These are phyloP conservation scores for Synanthedon andrenaeformis DNA, from an alignment of 2,888 invertebrate species.

Conservation along the genomic window DNA sequence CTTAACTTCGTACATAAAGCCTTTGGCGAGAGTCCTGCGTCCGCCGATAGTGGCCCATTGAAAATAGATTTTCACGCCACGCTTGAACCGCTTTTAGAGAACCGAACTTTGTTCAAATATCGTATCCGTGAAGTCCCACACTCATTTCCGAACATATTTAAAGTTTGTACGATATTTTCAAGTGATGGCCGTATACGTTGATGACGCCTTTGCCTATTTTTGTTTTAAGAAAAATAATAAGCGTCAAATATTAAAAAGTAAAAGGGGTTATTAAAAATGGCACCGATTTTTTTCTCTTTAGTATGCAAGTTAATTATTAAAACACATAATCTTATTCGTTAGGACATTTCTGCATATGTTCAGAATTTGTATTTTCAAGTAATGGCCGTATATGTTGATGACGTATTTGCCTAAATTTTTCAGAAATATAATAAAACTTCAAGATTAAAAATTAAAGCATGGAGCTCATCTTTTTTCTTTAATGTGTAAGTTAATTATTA, in stretches of 20 bases:
- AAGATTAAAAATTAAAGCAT: no score
- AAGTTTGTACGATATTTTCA: background rate
- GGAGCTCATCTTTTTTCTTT: no score
- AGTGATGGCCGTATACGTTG: background rate
- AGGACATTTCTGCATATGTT: no score
- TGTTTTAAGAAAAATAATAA: background rate
- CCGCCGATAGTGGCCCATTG: slow-evolving; percentile 66
- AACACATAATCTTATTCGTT: no score
- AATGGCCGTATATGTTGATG: no score
- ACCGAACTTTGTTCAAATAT: slow-evolving; percentile 56
- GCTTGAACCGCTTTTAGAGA: slow-evolving; percentile 41
- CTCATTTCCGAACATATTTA: slow-evolving; percentile 14
- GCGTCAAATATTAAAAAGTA: background rate
- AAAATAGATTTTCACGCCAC: slow-evolving; percentile 69
- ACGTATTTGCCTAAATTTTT: no score
- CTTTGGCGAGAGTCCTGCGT: slow-evolving; percentile 52
- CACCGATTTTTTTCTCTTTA: no score
- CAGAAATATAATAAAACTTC: no score
- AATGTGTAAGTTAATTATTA: no score
- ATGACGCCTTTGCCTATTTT: background rate
- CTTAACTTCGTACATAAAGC: slow-evolving; percentile 58
- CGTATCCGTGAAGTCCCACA: slow-evolving; percentile 11
- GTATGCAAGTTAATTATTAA: no score
- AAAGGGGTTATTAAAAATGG: background rate
- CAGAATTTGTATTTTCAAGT: no score